phyloP scores from a whole-genome alignment of 2,888 invertebrate species.

The Nasonia oneida region DNA sequence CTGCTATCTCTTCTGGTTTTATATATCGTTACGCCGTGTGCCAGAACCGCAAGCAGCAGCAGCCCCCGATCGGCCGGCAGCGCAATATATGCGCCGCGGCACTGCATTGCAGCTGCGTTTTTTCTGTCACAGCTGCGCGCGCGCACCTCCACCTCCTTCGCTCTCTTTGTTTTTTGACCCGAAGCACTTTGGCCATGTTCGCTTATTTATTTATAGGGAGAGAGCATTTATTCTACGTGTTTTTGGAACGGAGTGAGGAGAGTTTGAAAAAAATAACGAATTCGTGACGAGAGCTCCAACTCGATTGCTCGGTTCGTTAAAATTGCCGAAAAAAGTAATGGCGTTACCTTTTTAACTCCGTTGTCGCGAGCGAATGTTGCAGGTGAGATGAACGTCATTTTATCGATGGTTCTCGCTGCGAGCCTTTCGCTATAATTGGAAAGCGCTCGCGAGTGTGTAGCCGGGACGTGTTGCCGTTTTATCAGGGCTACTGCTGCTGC shows the following conservation, averaged over 20 bases:
- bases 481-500: neutral
- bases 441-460: constrained; percentile 16
- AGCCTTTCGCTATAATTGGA: constrained; percentile 34
- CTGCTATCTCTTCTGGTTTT: neutral
- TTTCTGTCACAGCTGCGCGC: constrained; percentile 66
- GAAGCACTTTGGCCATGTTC: neutral
- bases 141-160: constrained; percentile 35
- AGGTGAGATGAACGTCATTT: neutral
- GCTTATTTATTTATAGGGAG: constrained; percentile 37
- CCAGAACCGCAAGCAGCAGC: constrained; percentile 26
- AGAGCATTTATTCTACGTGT: neutral
- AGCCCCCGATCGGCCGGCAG: constrained; percentile 4
- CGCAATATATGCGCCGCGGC: constrained; percentile 36
- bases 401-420: constrained; percentile 29
- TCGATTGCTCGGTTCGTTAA: constrained; percentile 47
- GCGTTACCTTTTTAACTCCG: too few relatives aligned
- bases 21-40: constrained; percentile 31
- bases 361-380: too few relatives aligned
- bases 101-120: constrained; percentile 66
- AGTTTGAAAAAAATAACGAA: constrained; percentile 9
- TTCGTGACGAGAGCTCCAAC: neutral
- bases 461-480: neutral
- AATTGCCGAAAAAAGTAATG: neutral
- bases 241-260: neutral
- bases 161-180: neutral